A percentile compares a stretch with the other conserved stretches of the same genome.
phyloP scores from a whole-genome alignment of 2,113 vertebrate genomes.

The Cacatua alba region DNA sequence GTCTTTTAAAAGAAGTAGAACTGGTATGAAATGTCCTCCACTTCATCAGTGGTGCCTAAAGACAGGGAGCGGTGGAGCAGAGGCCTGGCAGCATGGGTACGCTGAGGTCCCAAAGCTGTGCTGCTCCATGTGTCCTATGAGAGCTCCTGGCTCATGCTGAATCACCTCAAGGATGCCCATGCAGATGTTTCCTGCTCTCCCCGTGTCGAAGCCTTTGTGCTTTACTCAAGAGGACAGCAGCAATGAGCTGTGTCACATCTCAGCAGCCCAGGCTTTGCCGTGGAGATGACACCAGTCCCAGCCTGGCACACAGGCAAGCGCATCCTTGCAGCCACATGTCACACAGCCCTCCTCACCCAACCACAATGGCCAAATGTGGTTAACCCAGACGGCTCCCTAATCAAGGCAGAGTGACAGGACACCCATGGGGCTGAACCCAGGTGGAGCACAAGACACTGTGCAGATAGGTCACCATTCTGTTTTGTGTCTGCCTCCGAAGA shows the following conservation, averaged over 20 bases:
- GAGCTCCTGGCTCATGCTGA: background rate
- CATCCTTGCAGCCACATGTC: background rate
- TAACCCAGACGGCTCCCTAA: rapidly evolving
- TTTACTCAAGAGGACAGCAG: background rate
- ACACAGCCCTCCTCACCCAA: background rate
- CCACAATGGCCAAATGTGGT: rapidly evolving
- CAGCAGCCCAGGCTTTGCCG: rapidly evolving
- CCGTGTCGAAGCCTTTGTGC: background rate
- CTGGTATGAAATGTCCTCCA: background rate
- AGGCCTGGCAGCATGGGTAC: rapidly evolving
- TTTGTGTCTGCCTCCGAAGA: background rate
- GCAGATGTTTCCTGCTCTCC: background rate
- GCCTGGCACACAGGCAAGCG: rapidly evolving
- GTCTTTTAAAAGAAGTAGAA: background rate
- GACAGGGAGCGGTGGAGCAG: rapidly evolving
- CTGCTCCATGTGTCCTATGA: background rate
- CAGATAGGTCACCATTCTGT: rapidly evolving
- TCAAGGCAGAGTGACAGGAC: background rate
- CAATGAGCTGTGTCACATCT: background rate
- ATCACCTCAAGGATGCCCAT: background rate
- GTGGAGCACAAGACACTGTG: background rate
- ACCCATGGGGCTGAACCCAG: background rate
- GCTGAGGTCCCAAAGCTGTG: background rate
- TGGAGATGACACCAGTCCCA: background rate
- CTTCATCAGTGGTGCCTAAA: background rate